Percentiles rank a stretch among this genome's conserved stretches.
Evolutionary conservation across 2,113 vertebrate species (phyloP).

Genomic region (Genyomyrus donnyi): DNA sequence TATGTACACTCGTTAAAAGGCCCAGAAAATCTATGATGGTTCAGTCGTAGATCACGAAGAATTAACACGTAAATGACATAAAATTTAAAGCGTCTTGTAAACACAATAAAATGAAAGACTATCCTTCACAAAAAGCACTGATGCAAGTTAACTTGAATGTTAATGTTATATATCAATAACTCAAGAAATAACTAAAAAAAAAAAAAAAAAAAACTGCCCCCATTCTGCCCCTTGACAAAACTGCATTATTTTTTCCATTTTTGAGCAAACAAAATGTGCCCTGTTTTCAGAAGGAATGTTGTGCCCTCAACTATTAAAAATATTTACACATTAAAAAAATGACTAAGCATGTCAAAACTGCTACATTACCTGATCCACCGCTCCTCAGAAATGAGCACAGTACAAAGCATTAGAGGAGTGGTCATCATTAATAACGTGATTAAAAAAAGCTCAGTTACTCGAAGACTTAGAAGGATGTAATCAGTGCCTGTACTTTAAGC

Average conservation of each 20-base stretch:
- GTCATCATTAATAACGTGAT: not conserved
- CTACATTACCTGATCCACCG: slow-evolving; percentile 8
- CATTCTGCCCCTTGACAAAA: not conserved
- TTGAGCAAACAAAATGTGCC: slow-evolving; percentile 6
- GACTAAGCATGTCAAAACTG: slow-evolving; percentile 14
- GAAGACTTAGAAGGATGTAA: not conserved
- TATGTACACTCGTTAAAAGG: not conserved
- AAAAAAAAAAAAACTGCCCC: not conserved
- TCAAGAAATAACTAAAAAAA: not conserved
- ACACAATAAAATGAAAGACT: not conserved
- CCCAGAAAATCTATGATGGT: not conserved
- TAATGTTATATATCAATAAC: slow-evolving; percentile 8
- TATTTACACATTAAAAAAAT: slow-evolving; percentile 21
- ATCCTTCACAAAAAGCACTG: slow-evolving; percentile 24
- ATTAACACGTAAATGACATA: not conserved
- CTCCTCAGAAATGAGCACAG: not conserved
- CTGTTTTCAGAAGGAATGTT: slow-evolving; percentile 13
- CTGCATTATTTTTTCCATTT: not conserved
- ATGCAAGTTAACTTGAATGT: slow-evolving; percentile 22
- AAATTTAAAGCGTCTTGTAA: not conserved
- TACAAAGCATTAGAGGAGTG: not conserved
- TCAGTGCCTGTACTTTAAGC: not conserved
- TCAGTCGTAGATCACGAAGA: not conserved
- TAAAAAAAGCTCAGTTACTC: not conserved
- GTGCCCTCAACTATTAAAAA: slow-evolving; percentile 20